Base-by-base conservation (phyloP, 2,113 vertebrate species). In the Theristicus caerulescens region DNA sequence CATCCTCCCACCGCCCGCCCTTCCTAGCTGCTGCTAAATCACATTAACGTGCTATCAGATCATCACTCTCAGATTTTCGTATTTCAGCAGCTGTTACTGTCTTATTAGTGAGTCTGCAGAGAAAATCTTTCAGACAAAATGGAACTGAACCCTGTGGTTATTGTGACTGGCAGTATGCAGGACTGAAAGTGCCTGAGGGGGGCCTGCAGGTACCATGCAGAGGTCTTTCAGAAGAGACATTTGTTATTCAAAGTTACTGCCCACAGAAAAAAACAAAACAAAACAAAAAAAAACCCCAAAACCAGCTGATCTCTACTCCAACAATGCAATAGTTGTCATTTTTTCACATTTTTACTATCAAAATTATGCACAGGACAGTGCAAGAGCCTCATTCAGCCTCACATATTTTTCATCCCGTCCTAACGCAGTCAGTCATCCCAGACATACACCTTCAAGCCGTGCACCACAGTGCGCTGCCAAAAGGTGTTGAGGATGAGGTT, bases 81-180 rank as follows among this genome's bases (percentile, higher is more conserved):
- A 91, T 91, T 94, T 76, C 85, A 90, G 90, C 94, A 96, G 93
- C 90, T 96, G 93, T 92, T 96, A 82, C 82, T 94, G 82, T 89
- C 83, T 93, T 90, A 88, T 92, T 85, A 93, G 84, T 31, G 40
- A 94, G 85, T 93, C 94, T 95, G 82, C 62, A 82, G 87, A 96
- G 93, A 93, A 90, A 93, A 91, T 77, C 44, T 85, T 95, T 69
- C 87, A 96, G 92, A 82, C 66, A 90, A 95, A 95, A 94, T 61
- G 95, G 82, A 94, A 67, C 70, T 2, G 3, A 93, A 57, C 44
- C 78, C 84, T 72, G 65, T 91, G 78, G 91, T 87, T 95, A 90
- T 87, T 93, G 92, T 80, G 90, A 72, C 87, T 94, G 66, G 40
- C 90, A 93, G 78, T 22, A 51, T 46, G 49, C 84, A 89, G 92